Base-by-base conservation (phyloP, 2,113 vertebrate species). In the Toxostoma redivivum region DNA sequence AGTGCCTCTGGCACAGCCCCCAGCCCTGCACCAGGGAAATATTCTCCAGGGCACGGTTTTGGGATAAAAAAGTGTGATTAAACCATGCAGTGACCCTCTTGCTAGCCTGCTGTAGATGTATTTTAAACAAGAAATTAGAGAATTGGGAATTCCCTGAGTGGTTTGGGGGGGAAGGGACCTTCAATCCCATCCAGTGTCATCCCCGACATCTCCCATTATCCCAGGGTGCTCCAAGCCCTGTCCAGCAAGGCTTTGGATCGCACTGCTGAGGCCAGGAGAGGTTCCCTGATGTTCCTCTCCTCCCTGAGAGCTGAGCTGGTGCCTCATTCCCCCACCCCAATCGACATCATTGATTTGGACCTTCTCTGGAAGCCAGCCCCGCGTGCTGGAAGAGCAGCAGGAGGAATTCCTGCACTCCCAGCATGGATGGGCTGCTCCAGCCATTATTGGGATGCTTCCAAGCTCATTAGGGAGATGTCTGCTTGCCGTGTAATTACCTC, bases 401-500 rank as follows among this genome's bases (percentile, higher is more conserved):
- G 40, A 70, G 5, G 4, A 48, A 64, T 37, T 12, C 62, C 40
- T 2, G 9, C 2, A 5, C 42, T 51, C 48, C 10, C 12, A 2
- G 3, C 6, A 60, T 15, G 2, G 66, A 65, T 22, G 79, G 70
- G 78, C 79, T 80, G 86, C 58, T 60, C 76, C 7, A 57, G 86
- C 60, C 69, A 1, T 31, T 1, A 7, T 0, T 86, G 85, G 74
- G 92, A 80, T 30, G n/a, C 58, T 56, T 61, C 90, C 90, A 61
- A 20, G 82, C 86, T 33, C 62, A 0, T 92, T 80, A 86, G 53
- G 81, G 58, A 65, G 31, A 15, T 9, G 31, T 57, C 74, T 83
- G 18, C 53, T 79, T 88, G 92, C 54, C 38, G 12, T 30, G 92
- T 88, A 80, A 95, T 97, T 93, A 94, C 58, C 79, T 48, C 53